phyloP scores from a whole-genome alignment of 2,888 invertebrate genomes.

The Rugalucina vietnamica region DNA sequence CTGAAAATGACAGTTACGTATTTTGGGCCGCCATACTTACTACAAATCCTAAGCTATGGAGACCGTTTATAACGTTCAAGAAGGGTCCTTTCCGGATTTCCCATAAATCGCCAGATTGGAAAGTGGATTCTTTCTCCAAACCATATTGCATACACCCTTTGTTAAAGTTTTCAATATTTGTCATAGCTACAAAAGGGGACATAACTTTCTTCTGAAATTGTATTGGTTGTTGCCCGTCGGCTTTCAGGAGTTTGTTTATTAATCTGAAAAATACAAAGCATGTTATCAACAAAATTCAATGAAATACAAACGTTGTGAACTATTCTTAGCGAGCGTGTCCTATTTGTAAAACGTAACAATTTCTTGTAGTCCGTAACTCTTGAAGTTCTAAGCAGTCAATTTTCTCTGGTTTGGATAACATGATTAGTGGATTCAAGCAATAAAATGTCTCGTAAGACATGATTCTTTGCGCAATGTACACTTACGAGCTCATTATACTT shows the following conservation, averaged over 20 bases:
- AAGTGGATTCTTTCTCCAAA: slow-evolving; percentile 71
- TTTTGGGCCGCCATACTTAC: slow-evolving; percentile 66
- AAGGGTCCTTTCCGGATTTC: slow-evolving; percentile 80
- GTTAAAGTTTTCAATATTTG: slow-evolving; percentile 81
- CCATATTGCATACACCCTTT: slow-evolving; percentile 77
- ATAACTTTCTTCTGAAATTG: slow-evolving; percentile 76
- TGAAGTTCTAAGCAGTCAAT: too few species aligned
- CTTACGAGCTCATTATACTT: too few species aligned
- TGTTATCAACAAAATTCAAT: too few species aligned
- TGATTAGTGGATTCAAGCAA: too few species aligned
- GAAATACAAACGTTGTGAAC: too few species aligned
- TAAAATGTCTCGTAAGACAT: too few species aligned
- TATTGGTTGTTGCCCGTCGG: slow-evolving; percentile 71
- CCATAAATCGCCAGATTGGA: slow-evolving; percentile 80
- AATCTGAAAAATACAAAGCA: slow-evolving; percentile 66
- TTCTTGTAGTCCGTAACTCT: too few species aligned
- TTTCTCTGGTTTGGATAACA: too few species aligned
- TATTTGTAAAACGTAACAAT: too few species aligned
- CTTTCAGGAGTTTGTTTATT: slow-evolving; percentile 78
- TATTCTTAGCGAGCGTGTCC: too few species aligned
- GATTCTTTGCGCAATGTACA: too few species aligned
- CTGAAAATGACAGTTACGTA: background rate
- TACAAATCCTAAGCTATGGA: slow-evolving; percentile 79
- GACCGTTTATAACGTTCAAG: slow-evolving; percentile 79
- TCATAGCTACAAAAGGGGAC: slow-evolving; percentile 81